A percentile compares a stretch with the other conserved stretches of the same genome.
Evolutionary conservation across 2,113 vertebrate genomes (phyloP).

Genomic region (Isichthys henryi): DNA sequence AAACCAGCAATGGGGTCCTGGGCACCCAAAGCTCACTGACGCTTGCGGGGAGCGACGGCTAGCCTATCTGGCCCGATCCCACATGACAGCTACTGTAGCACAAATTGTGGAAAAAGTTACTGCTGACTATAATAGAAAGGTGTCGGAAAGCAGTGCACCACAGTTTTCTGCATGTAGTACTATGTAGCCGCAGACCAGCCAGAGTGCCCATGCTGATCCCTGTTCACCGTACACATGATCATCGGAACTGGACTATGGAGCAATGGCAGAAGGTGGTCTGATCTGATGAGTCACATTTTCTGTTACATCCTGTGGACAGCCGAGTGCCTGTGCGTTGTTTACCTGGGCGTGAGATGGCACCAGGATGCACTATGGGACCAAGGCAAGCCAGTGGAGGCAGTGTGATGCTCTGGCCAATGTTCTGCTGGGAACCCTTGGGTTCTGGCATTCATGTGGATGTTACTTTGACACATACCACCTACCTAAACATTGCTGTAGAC

Average conservation of each 20-base stretch:
- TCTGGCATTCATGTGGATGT: neutral
- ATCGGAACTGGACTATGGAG: neutral
- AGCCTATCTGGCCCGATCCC: neutral
- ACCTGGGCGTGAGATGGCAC: neutral
- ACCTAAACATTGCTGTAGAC: neutral
- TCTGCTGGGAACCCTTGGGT: neutral
- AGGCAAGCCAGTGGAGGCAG: neutral
- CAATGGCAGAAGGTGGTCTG: neutral
- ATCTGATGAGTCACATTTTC: neutral
- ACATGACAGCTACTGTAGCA: neutral
- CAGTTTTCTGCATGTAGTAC: neutral
- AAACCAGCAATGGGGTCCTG: neutral
- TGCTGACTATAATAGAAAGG: neutral
- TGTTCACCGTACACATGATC: neutral
- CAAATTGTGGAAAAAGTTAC: neutral
- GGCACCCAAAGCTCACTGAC: neutral
- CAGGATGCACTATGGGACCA: neutral
- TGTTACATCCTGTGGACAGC: neutral
- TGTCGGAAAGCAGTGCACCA: neutral
- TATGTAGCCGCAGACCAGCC: neutral
- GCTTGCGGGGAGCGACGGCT: neutral
- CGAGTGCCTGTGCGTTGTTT: neutral
- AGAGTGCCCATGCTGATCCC: neutral
- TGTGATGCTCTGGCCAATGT: neutral
- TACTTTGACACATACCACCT: neutral